Evolutionary conservation across 2,888 invertebrate species (phyloP).

Genomic region (Andrena trimmerana): DNA sequence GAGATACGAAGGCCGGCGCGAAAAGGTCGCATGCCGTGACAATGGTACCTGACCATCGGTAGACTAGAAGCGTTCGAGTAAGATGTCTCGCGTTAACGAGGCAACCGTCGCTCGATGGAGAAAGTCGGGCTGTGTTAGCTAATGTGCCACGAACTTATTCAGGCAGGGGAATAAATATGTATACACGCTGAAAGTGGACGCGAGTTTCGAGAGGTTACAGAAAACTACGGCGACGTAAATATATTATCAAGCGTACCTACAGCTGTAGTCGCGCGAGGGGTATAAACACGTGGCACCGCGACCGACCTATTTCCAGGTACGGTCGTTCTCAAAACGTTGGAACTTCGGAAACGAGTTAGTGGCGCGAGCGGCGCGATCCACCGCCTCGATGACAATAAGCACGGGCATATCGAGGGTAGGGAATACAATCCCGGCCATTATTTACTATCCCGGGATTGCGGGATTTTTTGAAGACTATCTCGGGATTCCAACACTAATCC

Average conservation of each 20-base stretch:
- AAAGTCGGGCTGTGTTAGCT: background rate
- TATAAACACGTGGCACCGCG: constrained; percentile 26
- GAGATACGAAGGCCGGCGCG: no score
- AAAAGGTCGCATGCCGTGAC: no score
- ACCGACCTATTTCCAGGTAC: constrained; percentile 38
- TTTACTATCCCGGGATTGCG: no score
- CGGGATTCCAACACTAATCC: no score
- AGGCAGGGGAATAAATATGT: background rate
- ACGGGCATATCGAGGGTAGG: background rate
- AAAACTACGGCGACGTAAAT: constrained; percentile 37
- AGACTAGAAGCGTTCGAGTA: no score
- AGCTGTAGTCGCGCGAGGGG: background rate
- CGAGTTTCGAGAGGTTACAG: constrained; percentile 5
- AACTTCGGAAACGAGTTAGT: background rate
- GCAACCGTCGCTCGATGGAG: constrained; percentile 2
- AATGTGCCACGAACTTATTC: constrained; percentile 6
- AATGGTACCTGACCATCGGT: no score
- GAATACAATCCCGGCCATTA: no score
- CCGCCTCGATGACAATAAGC: background rate
- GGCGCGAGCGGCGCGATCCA: background rate
- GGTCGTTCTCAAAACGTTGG: background rate
- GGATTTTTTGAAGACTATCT: no score
- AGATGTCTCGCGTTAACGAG: background rate
- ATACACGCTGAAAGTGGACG: background rate
- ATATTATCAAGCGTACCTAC: background rate